These are phyloP conservation scores for Sebastes kiyomatsui DNA, from an alignment of 2,797 vertebrate species.

Conservation along the genomic window DNA sequence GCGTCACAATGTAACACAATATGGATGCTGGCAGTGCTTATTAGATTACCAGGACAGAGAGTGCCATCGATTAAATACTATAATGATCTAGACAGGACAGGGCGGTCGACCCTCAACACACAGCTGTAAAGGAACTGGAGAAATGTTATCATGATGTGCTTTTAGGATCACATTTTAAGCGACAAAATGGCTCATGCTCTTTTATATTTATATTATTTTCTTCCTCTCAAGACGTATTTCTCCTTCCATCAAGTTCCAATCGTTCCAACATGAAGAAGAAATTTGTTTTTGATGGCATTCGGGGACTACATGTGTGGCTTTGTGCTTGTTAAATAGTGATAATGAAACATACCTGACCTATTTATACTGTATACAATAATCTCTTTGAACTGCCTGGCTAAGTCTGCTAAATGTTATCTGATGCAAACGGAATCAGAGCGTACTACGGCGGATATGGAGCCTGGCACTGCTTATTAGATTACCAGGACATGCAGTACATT, in stretches of 20 bases:
- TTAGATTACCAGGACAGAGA: conserved; percentile 25
- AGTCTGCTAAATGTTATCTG: conserved; percentile 48
- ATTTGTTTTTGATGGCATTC: not conserved
- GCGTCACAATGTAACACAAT: conserved; percentile 8
- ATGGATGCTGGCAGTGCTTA: conserved; percentile 18
- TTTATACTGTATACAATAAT: conserved; percentile 36
- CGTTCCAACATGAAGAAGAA: not conserved
- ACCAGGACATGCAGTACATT: conserved; percentile 39
- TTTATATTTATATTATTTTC: not conserved
- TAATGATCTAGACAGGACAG: conserved; percentile 5
- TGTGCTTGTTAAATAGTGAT: not conserved
- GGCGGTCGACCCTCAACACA: not conserved
- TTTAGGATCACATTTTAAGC: not conserved
- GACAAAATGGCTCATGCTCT: not conserved
- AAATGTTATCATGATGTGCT: not conserved
- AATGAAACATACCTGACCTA: conserved; percentile 36
- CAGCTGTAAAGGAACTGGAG: not conserved
- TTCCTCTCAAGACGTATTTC: not conserved
- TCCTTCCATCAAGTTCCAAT: not conserved
- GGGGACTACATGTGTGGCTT: not conserved
- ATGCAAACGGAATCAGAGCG: conserved; percentile 46
- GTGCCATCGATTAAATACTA: conserved; percentile 4
- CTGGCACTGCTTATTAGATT: conserved; percentile 50
- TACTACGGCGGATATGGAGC: conserved; percentile 16
- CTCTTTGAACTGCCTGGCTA: conserved; percentile 14